Base-by-base conservation (phyloP, 2,888 invertebrate species). In the Colostygia pectinataria region DNA sequence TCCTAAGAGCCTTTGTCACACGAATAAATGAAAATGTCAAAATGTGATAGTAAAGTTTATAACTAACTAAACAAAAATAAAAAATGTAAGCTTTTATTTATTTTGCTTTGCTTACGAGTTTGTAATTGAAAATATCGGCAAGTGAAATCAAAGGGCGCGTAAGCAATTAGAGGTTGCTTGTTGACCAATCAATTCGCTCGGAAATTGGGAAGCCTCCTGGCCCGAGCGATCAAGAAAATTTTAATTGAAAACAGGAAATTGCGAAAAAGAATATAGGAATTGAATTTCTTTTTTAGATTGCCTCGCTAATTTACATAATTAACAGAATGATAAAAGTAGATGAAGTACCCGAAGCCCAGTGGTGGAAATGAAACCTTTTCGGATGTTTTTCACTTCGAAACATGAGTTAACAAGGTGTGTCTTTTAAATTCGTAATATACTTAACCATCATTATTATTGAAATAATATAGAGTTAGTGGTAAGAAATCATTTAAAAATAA, bases 231-330 rank as follows among this genome's bases (percentile, higher is more conserved):
- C 27, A 32, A 32, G 37, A 40, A 52, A 50, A 43, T 52, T 57
- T 54, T 52, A 54, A 60, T 57, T 60, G 54, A 60, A 55, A 51
- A 55, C 33, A 42, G 44, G 27, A 40, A 41, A 40, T 29, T 25
- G 32, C 1, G n/a, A 15, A 37, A 40, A 39, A 13, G 4, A 27
- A 48, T 15, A 34, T 42, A 10, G 1, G 3, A 42, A 43, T 33
- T 12, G 9, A 32, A 28, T 44, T 47, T 29, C 9, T 24, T 39
- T 34, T 10, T 34, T 8, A 38, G n/a, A 31, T 25, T 18, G 25
- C 25, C 10, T 4, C 27, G 12, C 12, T 25, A 25, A 45, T 45
- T 38, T 31, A 25, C 37, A n/a, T n/a, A n/a, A n/a, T n/a, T n/a
- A n/a, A n/a, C n/a, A n/a, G n/a, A n/a, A 15, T 15, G 15, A 15